Base-by-base conservation (phyloP, 2,113 vertebrate genomes). In the Mohoua ochrocephala region DNA sequence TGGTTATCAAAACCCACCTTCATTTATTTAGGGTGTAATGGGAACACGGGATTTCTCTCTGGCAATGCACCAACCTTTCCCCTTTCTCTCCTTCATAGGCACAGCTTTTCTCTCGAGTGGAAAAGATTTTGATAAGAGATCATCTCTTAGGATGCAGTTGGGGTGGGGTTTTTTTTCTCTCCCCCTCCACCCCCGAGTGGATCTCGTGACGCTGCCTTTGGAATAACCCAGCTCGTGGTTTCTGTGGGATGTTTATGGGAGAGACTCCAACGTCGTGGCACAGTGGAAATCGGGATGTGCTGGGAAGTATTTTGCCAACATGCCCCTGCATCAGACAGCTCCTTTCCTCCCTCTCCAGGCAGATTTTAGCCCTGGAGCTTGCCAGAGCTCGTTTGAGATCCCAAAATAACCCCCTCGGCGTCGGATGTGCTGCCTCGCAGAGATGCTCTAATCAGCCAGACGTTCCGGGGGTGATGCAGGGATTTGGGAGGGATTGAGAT, bases 101-200 rank as follows among this genome's bases (percentile, higher is more conserved):
- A 50, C 93, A 81, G 67, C 93, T 91, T 91, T 96, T 89, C 35
- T 45, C 52, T 74, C 64, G 7, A 89, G 80, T 84, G 91, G 95
- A 82, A 95, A 92, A 75, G 64, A 74, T 68, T 67, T 84, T 84
- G 64, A 4, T 75, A 84, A 86, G 95, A 79, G 69, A 78, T 84
- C 93, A 84, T 67, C 91, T 59, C 20, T 91, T 87, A 28, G 37
- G 59, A 41, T 89, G 94, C 84, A 78, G 30, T 49, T 83, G 11
- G 54, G 11, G 28, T 16, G 12, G 27, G 11, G 4, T 69, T 85
- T 82, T 79, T 1, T 20, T 44, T 3, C 6, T n/a, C n/a, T n/a
- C n/a, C n/a, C n/a, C n/a, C n/a, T n/a, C n/a, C n/a, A n/a, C 23
- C 30, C 56, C 80, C 47, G 5, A 81, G 53, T 49, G 89, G 93